Percentiles rank a stretch among this genome's conserved stretches.
These are phyloP conservation scores for Dipus sagitta DNA, from an alignment of 2,797 vertebrate genomes.

Conservation along the genomic window DNA sequence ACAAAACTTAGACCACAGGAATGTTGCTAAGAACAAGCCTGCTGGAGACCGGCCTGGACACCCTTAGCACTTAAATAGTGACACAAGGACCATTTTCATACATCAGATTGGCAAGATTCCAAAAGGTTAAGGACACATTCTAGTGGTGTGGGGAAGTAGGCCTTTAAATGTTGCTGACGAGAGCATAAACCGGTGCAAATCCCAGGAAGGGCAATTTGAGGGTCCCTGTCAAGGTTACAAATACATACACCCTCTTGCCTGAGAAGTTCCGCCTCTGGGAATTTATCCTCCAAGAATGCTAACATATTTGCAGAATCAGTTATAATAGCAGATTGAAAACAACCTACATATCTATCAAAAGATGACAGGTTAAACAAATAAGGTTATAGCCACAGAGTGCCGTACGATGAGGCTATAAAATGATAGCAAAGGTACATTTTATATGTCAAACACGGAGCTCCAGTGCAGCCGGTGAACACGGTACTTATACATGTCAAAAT, in stretches of 20 bases:
- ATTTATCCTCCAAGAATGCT: slow-evolving; percentile 47
- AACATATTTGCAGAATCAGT: slow-evolving; percentile 57
- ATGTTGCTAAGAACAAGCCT: neutral
- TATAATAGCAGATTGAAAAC: slow-evolving; percentile 60
- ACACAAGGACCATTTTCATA: slow-evolving; percentile 7
- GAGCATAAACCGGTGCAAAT: neutral
- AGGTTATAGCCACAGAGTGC: neutral
- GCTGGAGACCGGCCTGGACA: neutral
- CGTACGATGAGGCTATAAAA: slow-evolving; percentile 46
- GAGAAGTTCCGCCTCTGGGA: slow-evolving; percentile 6
- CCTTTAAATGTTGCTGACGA: neutral
- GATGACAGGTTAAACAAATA: slow-evolving; percentile 61
- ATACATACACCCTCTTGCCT: neutral
- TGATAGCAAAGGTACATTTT: slow-evolving; percentile 19
- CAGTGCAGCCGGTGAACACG: too few relatives aligned
- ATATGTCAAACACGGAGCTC: neutral
- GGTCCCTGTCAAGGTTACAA: slow-evolving; percentile 53
- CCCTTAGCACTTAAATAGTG: slow-evolving; percentile 32
- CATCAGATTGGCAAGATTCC: slow-evolving; percentile 44
- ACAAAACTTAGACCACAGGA: neutral
- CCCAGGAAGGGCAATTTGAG: neutral
- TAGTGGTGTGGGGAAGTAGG: neutral
- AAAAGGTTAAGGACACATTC: slow-evolving; percentile 12
- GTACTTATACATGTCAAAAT: slow-evolving; percentile 39
- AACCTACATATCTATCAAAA: slow-evolving; percentile 62